phyloP scores from a whole-genome alignment of 2,888 invertebrate species.

The Ptycholaimellus sp. region DNA sequence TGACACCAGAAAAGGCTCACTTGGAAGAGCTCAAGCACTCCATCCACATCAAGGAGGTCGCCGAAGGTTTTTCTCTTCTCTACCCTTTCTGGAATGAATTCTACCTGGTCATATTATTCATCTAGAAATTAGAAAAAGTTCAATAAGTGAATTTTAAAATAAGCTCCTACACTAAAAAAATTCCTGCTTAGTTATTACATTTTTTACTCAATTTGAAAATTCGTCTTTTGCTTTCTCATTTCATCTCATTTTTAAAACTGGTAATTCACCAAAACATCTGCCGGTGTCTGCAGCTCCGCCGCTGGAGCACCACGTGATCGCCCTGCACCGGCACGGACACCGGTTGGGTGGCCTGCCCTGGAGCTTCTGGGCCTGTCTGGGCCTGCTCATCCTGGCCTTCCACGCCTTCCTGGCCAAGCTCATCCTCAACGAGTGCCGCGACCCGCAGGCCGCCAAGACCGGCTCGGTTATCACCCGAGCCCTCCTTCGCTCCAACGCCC shows the following conservation, averaged over 20 bases:
- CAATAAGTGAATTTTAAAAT: too few relatives aligned
- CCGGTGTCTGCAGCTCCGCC: slow-evolving; percentile 59
- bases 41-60: slow-evolving; percentile 44
- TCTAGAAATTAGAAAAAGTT: too few relatives aligned
- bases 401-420: slow-evolving; percentile 74
- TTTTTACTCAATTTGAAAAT: too few relatives aligned
- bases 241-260: too few relatives aligned
- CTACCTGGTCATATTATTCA: too few relatives aligned
- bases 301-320: slow-evolving; percentile 66
- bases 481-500: too few relatives aligned
- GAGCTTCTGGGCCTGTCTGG: slow-evolving; percentile 69
- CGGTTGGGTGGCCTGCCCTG: slow-evolving; percentile 66
- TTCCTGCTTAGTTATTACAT: too few relatives aligned
- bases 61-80: slow-evolving; percentile 4
- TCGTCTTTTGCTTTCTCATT: too few relatives aligned
- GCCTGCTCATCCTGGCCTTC: slow-evolving; percentile 61
- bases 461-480: too few relatives aligned
- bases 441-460: background rate
- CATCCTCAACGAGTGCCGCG: slow-evolving; percentile 50
- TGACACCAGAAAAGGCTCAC: slow-evolving; percentile 64
- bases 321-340: slow-evolving; percentile 67
- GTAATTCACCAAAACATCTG: too few relatives aligned
- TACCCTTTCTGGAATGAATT: too few relatives aligned
- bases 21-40: slow-evolving; percentile 67
- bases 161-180: background rate